Base-by-base conservation (phyloP, 2,888 invertebrate genomes). In the Brachypterus glaber region DNA sequence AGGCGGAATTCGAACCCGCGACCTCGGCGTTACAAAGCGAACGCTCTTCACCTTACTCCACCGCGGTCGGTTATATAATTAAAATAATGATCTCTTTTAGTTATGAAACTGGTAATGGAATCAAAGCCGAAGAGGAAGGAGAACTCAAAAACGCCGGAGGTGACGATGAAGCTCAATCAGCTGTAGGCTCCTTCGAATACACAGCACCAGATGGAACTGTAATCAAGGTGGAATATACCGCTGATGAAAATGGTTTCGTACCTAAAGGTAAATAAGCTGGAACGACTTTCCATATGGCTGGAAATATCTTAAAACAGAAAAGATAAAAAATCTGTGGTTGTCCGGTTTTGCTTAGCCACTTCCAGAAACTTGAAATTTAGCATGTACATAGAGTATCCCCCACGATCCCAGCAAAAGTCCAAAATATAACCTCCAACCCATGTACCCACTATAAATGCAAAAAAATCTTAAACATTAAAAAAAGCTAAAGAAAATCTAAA, bases 231-330 rank as follows among this genome's bases (percentile, higher is more conserved):
- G 69, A 71, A n/a, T 78, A 78, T 52, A 69, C 72, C 1, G 78
- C 77, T 27, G 78, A 79, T 53, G 78, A 78, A 54, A 77, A 76
- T 44, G 79, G 79, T 35, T 79, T 79, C 61, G 73, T 72, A 40
- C 73, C 78, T 1, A 65, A 69, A 42, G 72, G 14, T 32, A 27
- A 27, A n/a, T n/a, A n/a, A n/a, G n/a, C n/a, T n/a, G n/a, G n/a
- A n/a, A n/a, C n/a, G n/a, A n/a, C n/a, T n/a, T n/a, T n/a, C n/a
- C n/a, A n/a, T n/a, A n/a, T n/a, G n/a, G n/a, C n/a, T n/a, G n/a
- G n/a, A n/a, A n/a, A n/a, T 67, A 31, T 16, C 11, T 12, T 30
- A 18, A 30, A 17, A 36, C 9, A 4, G 2, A 35, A 35, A 13
- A 35, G 9, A 7, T 17, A 2, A 9, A 17, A 34, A 26, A 34